Evolutionary conservation across 2,113 vertebrate genomes (phyloP), one percentile per base, ranked within the genome.

Genomic region (Hydropotes inermis): DNA sequence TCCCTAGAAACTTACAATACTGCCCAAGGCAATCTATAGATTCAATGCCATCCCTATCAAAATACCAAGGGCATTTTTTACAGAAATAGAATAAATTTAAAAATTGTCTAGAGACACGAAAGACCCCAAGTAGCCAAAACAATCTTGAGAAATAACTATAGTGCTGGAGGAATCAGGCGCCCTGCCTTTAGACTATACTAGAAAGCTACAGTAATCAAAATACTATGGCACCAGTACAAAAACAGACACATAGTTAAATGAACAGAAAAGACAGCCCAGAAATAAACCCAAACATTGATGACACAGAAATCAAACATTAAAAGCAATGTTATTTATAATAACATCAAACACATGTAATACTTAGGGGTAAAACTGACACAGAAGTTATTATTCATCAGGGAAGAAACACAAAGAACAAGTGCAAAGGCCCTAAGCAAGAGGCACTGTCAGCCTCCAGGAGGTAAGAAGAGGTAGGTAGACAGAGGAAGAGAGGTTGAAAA

Each of bases 291-390:
- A 23, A 36, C 52, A 55, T 21, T 36, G n/a, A 83, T 16, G 30
- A 50, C 30, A 89, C 12, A 60, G 45, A 94, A 92, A 43, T 54
- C 67, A 67, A 95, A 95, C 95, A 39, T 50, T 13, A 61, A 83
- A 70, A 86, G 19, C 2, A 43, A 6, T 33, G 36, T 52, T 39
- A 81, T 17, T 39, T 83, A 57, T 21, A 93, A 39, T 21, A 58
- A 64, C 21, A 97, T 76, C 3, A 86, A 55, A 67, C 64, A 64
- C 83, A 54, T 36, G 23, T 30, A 60, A 58, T 67, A 67, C 74
- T 79, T 61, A 47, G 16, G 11, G 7, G 13, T 76, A 36, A 84
- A 94, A 90, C 1, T 19, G 61, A 87, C 47, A 81, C 10, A 76
- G 23, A 79, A 50, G 12, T 43, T 45, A 43, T 70, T 27, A 60